Percentiles rank a stretch among this genome's conserved stretches.
phyloP scores from a whole-genome alignment of 2,113 vertebrate species.

The Otolemur garnettii region DNA sequence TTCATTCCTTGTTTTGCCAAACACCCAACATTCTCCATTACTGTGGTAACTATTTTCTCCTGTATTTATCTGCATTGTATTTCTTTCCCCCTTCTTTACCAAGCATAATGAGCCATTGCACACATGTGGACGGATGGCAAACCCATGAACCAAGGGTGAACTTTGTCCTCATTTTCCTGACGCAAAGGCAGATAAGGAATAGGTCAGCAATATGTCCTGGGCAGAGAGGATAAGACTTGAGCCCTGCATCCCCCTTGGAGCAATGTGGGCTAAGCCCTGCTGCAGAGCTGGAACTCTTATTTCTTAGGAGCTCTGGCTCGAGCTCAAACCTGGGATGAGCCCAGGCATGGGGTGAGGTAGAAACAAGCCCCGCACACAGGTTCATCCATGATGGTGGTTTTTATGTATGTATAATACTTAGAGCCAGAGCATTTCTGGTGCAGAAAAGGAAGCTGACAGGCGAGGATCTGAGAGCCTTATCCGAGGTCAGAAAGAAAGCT shows the following conservation, averaged over 20 bases:
- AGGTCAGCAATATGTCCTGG: neutral
- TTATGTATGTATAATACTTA: neutral
- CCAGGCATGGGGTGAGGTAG: neutral
- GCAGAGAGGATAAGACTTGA: neutral
- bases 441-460: neutral
- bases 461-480: neutral
- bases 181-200: neutral
- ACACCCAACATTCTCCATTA: neutral
- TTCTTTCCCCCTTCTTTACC: neutral
- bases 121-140: neutral
- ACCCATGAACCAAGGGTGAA: neutral
- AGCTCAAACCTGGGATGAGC: neutral
- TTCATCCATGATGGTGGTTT: neutral
- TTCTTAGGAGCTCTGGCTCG: neutral
- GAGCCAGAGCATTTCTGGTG: neutral
- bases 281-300: neutral
- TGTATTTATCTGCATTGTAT: neutral
- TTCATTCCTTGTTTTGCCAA: neutral
- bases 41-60: neutral
- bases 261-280: neutral
- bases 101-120: no score
- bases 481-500: constrained; percentile 49
- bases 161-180: neutral
- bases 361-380: neutral
- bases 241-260: neutral